A percentile compares a stretch with the other conserved stretches of the same genome.
These are phyloP conservation scores for Microcebus tavaratra DNA, from an alignment of 2,113 vertebrate species.

Conservation along the genomic window DNA sequence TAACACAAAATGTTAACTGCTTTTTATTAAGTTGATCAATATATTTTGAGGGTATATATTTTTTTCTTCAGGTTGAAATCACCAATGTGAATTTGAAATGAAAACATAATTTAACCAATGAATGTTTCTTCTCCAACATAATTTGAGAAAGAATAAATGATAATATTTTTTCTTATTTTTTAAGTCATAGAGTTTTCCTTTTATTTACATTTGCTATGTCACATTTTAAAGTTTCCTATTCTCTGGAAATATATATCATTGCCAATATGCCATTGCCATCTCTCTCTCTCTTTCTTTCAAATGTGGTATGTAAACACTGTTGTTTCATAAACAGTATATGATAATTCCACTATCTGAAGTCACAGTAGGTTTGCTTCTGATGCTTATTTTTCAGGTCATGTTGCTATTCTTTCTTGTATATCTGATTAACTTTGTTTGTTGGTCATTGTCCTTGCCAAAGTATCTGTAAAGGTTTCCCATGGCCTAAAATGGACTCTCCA, in stretches of 20 bases:
- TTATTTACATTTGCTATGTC: not conserved
- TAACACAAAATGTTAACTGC: not conserved
- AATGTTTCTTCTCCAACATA: not conserved
- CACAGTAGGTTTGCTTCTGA: not conserved
- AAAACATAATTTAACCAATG: not conserved
- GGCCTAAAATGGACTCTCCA: not conserved
- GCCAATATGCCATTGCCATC: not conserved
- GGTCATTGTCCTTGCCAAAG: not conserved
- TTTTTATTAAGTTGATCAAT: not conserved
- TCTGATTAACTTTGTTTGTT: not conserved
- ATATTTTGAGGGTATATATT: not conserved
- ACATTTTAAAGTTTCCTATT: not conserved
- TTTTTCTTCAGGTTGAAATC: not conserved
- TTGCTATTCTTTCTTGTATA: not conserved
- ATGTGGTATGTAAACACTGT: not conserved
- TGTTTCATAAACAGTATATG: not conserved
- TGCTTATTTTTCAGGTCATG: not conserved
- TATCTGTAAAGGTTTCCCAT: not conserved
- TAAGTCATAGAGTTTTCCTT: not conserved
- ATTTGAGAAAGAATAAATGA: not conserved
- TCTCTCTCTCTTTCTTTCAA: not conserved
- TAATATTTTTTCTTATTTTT: conserved; percentile 16
- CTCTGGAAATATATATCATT: not conserved
- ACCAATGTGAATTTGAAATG: not conserved
- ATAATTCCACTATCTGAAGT: not conserved